Base-by-base conservation (phyloP, 2,797 vertebrate species). In the Ara ararauna region DNA sequence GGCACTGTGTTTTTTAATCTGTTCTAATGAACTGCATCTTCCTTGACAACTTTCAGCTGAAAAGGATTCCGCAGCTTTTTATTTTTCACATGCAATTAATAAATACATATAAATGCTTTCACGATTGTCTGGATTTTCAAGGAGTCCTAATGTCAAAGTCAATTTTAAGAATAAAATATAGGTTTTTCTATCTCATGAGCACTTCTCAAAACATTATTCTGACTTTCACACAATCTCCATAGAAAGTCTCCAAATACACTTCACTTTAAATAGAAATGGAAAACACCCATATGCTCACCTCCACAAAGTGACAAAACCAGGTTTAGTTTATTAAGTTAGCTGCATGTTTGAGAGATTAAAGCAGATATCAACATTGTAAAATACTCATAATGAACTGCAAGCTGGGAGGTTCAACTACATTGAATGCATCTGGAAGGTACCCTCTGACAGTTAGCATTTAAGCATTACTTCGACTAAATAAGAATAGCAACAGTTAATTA, bases 401-500 rank as follows among this genome's bases (percentile, higher is more conserved):
- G 44, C 24, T 44, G 34, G 65, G 70, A 85, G 44, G 27, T 70
- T 71, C 72, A 60, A 47, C 73, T 70, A 12, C 1, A 1, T 18
- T 29, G 23, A 47, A 15, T 32, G 2, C n/a, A 36, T 44, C 26
- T 51, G 47, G 45, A 65, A 88, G 29, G 18, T 24, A 38, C 17
- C 9, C 15, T 36, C 53, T 1, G 2, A 58, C 34, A 78, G 56
- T 48, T 32, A 40, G 27, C 18, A 61, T 64, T 82, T 73, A 24
- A 83, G n/a, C 21, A 45, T 58, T 82, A 61, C 44, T 64, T 79
- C 9, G 66, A 26, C 62, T 77, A 56, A 71, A 48, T 5, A 74
- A 60, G 36, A 93, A 60, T 21, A 74, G 62, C 60, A 89, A 77
- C 45, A 93, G 62, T 93, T 89, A 74, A 89, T 88, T 85, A 89